phyloP scores from a whole-genome alignment of 2,888 invertebrate species.

The Shargacucullia verbasci region DNA sequence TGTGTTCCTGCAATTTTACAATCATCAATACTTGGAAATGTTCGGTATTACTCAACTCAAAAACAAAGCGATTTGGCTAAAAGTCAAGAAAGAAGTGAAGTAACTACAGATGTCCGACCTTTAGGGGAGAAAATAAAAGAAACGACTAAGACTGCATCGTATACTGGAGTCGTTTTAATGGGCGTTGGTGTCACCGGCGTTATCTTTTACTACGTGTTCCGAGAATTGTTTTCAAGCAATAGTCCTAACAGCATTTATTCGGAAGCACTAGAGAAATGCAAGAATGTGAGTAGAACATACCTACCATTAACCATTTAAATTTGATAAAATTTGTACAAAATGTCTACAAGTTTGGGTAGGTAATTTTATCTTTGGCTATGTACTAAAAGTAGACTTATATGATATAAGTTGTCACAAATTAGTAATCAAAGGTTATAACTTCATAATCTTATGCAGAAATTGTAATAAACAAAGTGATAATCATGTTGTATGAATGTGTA shows the following conservation, averaged over 20 bases:
- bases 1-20: constrained; percentile 65
- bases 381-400: not conserved
- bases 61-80: constrained; percentile 75
- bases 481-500: too few relatives aligned
- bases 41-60: constrained; percentile 70
- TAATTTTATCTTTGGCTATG: not conserved
- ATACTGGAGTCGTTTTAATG: constrained; percentile 94
- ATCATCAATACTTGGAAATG: constrained; percentile 63
- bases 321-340: too few relatives aligned
- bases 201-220: constrained; percentile 95
- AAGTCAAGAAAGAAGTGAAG: constrained; percentile 77
- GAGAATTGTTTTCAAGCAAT: constrained; percentile 95
- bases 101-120: constrained; percentile 90
- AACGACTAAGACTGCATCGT: constrained; percentile 96
- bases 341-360: too few relatives aligned
- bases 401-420: not conserved
- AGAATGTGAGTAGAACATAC: constrained; percentile 82
- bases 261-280: constrained; percentile 93
- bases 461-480: not conserved
- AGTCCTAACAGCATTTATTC: constrained; percentile 96
- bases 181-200: constrained; percentile 95
- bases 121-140: constrained; percentile 95
- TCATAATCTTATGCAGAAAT: not conserved
- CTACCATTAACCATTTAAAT: not conserved
- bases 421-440: too few relatives aligned